Conservation (phyloP, 30 jellyfish, hydroid and myxozoan genomes). For the Aurelia coerulea region DNA sequence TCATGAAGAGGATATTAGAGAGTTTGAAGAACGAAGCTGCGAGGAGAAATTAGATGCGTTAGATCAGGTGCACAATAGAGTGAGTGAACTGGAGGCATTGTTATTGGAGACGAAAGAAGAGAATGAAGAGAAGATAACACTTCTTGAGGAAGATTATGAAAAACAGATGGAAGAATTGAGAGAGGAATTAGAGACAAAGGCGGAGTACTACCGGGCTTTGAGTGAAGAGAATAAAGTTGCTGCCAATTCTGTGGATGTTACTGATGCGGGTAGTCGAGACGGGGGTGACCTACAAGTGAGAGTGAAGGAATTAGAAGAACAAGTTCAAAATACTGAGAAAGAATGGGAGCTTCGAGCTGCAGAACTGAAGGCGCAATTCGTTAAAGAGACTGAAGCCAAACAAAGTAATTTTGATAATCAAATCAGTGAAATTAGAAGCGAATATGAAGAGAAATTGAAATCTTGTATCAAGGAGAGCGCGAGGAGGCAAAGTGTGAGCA, state of each 20-base stretch:
- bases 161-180: slow-evolving; percentile 65
- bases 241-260: slow-evolving; percentile 17
- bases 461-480: slow-evolving; percentile 88
- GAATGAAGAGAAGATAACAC: slow-evolving; percentile 64
- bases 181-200: slow-evolving; percentile 62
- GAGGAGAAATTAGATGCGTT: slow-evolving; percentile 68
- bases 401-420: slow-evolving; percentile 82
- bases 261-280: background rate
- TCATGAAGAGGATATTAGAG: slow-evolving; percentile 71
- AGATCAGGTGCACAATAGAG: slow-evolving; percentile 41
- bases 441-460: slow-evolving; percentile 93
- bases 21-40: slow-evolving; percentile 59
- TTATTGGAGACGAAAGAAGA: slow-evolving; percentile 57
- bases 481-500: slow-evolving; percentile 91
- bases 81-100: slow-evolving; percentile 66
- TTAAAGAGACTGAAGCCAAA: slow-evolving; percentile 47
- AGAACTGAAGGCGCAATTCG: slow-evolving; percentile 41
- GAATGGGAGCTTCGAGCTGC: slow-evolving; percentile 54
- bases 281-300: slow-evolving; percentile 44
- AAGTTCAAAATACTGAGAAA: slow-evolving; percentile 56
- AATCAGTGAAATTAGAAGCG: slow-evolving; percentile 82
- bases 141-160: slow-evolving; percentile 67
- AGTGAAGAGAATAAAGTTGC: slow-evolving; percentile 46
- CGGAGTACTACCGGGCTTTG: slow-evolving; percentile 17
- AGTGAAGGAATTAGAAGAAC: slow-evolving; percentile 32